Base-by-base conservation (phyloP, 2,888 invertebrate genomes). In the Dermolepida albohirtum region DNA sequence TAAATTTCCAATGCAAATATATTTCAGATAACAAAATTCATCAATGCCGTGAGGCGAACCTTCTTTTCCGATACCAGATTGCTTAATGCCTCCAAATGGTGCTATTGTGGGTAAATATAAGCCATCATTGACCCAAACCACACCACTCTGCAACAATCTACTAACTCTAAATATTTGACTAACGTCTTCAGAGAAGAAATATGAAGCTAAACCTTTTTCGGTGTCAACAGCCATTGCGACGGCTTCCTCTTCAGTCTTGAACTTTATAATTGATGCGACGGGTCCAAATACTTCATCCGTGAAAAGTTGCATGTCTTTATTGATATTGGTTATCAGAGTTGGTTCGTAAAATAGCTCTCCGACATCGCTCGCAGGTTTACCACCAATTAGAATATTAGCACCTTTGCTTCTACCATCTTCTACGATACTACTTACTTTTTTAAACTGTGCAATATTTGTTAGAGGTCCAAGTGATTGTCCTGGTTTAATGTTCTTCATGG, bases 271-370 rank as follows among this genome's bases (percentile, higher is more conserved):
- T 7, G 93, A 89, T 59, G 93, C 93, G 2, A 99, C 90, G 0
- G 99, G 99, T 0, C 99, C 99, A 85, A 99, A 99, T 70, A 98
- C 93, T 86, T 99, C 99, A 76, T 95, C 94, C 10, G 84, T 85
- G 75, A 91, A 94, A 54, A 97, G 89, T 65, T 86, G 83, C 94
- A 98, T 98, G 11, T 92, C 86, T 2, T 88, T 81, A 14, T 87
- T 92, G 0, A 98, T 90, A 80, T 92, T 86, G 2, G 92, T 89
- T 10, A 99, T 80, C 22, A 99, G 82, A 0, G 99, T 98, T 0
- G 98, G 96, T 75, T 94, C 90, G 84, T 89, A 96, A 83, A 94
- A 94, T 73, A 96, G 86, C 72, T 89, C 87, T 0, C 96, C 96
- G n/a, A 90, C 75, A 1, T 88, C 80, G 7, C 81, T 76, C 6